phyloP scores from a whole-genome alignment of 1,140 invertebrate genomes.

The Euura lappo region DNA sequence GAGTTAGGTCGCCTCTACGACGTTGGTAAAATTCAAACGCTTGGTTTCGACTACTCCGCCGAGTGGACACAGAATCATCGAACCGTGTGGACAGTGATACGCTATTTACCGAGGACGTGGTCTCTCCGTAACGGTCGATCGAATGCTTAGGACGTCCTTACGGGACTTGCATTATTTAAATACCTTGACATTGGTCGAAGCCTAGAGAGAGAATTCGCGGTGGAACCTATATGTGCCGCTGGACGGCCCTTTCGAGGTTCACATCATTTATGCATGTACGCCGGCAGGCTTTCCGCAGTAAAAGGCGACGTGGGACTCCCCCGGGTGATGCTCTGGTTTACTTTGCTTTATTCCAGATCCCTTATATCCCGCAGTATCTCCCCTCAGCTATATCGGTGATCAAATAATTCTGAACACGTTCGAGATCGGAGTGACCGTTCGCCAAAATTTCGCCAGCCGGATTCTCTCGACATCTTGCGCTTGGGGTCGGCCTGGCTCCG shows the following conservation, averaged over 20 bases:
- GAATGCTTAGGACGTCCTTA: slow-evolving; percentile 51
- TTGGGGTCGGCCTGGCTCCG: slow-evolving; percentile 40
- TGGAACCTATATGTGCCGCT: slow-evolving; percentile 26
- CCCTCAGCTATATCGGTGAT: too few species aligned
- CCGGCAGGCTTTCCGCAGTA: slow-evolving; percentile 46
- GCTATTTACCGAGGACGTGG: slow-evolving; percentile 42
- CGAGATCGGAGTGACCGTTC: too few species aligned
- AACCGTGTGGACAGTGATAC: slow-evolving; percentile 39
- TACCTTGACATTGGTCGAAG: slow-evolving; percentile 19
- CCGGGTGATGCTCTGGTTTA: slow-evolving; percentile 1
- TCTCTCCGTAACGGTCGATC: slow-evolving; percentile 42
- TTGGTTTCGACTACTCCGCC: not conserved
- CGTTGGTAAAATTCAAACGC: not conserved
- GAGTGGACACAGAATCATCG: not conserved
- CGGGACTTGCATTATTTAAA: slow-evolving; percentile 45
- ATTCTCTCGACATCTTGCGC: not conserved
- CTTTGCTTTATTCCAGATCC: slow-evolving; percentile 8
- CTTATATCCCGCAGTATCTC: slow-evolving; percentile 1
- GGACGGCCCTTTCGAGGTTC: slow-evolving; percentile 44
- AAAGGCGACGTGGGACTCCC: slow-evolving; percentile 33
- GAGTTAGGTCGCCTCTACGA: not conserved
- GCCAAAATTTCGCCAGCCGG: not conserved
- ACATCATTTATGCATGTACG: slow-evolving; percentile 51
- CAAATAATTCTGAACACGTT: too few species aligned
- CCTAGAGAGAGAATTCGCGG: slow-evolving; percentile 10